A percentile compares a stretch with the other conserved stretches of the same genome.
Evolutionary conservation across 1,140 invertebrate genomes (phyloP).

Genomic region (Drosophila pectinifera): DNA sequence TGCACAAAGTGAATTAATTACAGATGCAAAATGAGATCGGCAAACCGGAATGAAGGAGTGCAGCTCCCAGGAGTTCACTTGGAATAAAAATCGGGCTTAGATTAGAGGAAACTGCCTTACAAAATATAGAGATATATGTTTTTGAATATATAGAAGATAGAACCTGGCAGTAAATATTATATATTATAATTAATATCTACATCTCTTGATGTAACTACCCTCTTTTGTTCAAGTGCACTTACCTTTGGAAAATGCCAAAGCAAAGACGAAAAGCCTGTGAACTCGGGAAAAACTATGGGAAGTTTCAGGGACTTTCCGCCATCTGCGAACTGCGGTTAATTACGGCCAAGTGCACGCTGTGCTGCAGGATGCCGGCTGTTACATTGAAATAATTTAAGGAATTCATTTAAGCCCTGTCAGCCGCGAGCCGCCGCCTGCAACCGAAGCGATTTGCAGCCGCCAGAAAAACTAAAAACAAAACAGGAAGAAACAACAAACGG

Average conservation of each 20-base stretch:
- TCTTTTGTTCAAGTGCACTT: background rate
- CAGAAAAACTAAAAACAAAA: background rate
- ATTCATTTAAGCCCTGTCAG: conserved; percentile 44
- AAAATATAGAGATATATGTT: background rate
- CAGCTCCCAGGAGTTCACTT: background rate
- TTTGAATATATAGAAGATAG: background rate
- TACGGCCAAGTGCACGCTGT: conserved; percentile 36
- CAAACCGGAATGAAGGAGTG: background rate
- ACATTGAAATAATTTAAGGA: conserved; percentile 36
- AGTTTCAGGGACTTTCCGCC: conserved; percentile 8
- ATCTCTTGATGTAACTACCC: background rate
- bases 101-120: too few species aligned
- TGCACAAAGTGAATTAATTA: conserved; percentile 60
- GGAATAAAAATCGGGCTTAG: too few species aligned
- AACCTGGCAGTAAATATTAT: background rate
- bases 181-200: background rate
- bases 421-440: conserved; percentile 22
- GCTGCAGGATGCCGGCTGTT: conserved; percentile 22
- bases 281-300: conserved; percentile 5
- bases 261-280: conserved; percentile 4
- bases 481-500: conserved; percentile 7
- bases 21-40: conserved; percentile 45
- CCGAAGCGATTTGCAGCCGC: conserved; percentile 17
- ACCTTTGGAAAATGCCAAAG: conserved; percentile 6
- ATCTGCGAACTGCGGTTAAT: conserved; percentile 44